phyloP scores from a whole-genome alignment of 2,888 invertebrate species.

The Rotaria magnacalcarata region DNA sequence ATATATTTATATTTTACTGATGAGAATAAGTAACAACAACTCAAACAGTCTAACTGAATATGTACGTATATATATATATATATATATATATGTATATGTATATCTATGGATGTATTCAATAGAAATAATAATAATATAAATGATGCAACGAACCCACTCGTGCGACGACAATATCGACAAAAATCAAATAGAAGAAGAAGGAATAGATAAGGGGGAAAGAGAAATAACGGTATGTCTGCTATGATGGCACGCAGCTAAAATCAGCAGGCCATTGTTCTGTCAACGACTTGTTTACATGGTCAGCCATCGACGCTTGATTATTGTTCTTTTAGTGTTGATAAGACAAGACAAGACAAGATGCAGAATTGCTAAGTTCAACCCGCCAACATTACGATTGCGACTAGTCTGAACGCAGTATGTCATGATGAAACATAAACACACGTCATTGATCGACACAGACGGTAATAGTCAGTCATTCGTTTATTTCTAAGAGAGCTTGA shows the following conservation, averaged over 20 bases:
- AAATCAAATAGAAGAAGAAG: neutral
- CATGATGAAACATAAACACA: neutral
- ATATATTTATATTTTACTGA: neutral
- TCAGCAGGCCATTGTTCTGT: conserved; percentile 2
- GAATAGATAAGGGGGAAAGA: neutral
- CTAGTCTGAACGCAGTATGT: neutral
- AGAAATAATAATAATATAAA: neutral
- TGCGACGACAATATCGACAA: neutral
- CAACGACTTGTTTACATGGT: neutral
- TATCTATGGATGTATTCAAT: neutral
- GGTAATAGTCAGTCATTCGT: neutral
- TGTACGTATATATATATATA: neutral
- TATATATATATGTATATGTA: neutral
- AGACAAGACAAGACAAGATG: neutral
- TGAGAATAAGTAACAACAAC: neutral
- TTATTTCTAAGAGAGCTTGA: neutral
- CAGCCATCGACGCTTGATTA: neutral
- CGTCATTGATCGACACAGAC: neutral
- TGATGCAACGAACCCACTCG: neutral
- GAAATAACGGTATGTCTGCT: neutral
- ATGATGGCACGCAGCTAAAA: neutral
- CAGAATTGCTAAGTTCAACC: neutral
- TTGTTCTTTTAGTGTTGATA: neutral
- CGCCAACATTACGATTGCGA: neutral
- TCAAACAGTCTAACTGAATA: neutral